Evolutionary conservation across 2,888 invertebrate species (phyloP).

Genomic region (Pachliopta kotzebuea): DNA sequence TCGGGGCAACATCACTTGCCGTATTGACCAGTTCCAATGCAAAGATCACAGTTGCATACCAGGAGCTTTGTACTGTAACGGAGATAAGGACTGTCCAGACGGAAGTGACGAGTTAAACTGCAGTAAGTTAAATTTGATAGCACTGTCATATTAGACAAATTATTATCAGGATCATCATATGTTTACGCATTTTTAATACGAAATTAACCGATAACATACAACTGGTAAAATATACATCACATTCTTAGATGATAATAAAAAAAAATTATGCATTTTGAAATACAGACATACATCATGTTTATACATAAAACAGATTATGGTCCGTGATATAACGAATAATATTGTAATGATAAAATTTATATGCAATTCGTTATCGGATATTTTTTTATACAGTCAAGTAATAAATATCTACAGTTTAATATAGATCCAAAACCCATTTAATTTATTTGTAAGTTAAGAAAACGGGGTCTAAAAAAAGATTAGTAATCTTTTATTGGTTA

Average conservation of each 20-base stretch:
- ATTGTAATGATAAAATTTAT: background rate
- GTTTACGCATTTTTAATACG: background rate
- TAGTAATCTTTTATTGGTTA: too few species aligned
- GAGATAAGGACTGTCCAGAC: constrained; percentile 89
- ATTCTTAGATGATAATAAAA: background rate
- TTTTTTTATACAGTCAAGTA: background rate
- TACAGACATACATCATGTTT: background rate
- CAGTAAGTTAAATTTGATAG: constrained; percentile 72
- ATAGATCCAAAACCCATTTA: background rate
- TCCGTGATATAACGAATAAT: background rate
- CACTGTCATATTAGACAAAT: constrained; percentile 2
- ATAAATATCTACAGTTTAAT: background rate
- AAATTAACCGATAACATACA: background rate
- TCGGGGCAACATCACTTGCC: constrained; percentile 88
- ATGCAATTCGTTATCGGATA: background rate
- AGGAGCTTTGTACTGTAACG: constrained; percentile 91
- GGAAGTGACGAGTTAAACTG: constrained; percentile 93
- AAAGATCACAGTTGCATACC: constrained; percentile 89
- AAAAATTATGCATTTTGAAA: background rate
- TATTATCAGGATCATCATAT: too few species aligned
- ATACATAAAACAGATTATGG: background rate
- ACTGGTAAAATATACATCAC: background rate
- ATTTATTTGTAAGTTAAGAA: background rate
- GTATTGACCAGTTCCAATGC: constrained; percentile 93
- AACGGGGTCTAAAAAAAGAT: too few species aligned